Evolutionary conservation across 2,113 vertebrate genomes (phyloP).

Genomic region (Oreochromis niloticus): DNA sequence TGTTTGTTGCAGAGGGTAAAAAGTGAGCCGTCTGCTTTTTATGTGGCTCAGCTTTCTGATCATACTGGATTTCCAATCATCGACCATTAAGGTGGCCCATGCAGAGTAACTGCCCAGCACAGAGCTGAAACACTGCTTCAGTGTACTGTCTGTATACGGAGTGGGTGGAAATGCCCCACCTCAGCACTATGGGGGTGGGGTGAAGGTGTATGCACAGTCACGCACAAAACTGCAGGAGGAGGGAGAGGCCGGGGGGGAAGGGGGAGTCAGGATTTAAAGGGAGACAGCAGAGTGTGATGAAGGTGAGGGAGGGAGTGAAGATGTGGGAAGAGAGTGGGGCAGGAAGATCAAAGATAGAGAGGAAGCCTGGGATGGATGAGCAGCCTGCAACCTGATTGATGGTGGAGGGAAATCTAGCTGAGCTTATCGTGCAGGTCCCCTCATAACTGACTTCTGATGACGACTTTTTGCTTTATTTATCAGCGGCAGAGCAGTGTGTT

Average conservation of each 20-base stretch:
- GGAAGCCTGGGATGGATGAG: not conserved
- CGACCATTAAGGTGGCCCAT: not conserved
- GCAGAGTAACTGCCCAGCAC: not conserved
- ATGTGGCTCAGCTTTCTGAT: not conserved
- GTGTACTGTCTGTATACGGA: not conserved
- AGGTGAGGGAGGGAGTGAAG: not conserved
- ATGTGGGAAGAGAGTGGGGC: not conserved
- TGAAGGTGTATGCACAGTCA: conserved; percentile 45
- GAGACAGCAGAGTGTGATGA: not conserved
- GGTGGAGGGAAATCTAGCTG: not conserved
- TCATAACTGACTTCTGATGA: not conserved
- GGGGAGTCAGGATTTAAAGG: not conserved
- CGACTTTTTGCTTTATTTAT: not conserved
- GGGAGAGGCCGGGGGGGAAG: not conserved
- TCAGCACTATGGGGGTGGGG: conserved; percentile 17
- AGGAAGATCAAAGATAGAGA: not conserved
- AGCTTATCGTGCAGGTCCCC: not conserved
- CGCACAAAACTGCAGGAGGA: conserved; percentile 24
- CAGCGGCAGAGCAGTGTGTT: not conserved
- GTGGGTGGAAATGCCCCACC: conserved; percentile 1
- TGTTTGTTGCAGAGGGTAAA: not conserved
- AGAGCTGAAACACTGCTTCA: not conserved
- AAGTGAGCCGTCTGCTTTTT: not conserved
- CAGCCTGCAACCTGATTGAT: not conserved
- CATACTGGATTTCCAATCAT: not conserved